These are phyloP conservation scores for Salvelinus alpinus DNA, from an alignment of 2,113 vertebrate species.

Conservation along the genomic window DNA sequence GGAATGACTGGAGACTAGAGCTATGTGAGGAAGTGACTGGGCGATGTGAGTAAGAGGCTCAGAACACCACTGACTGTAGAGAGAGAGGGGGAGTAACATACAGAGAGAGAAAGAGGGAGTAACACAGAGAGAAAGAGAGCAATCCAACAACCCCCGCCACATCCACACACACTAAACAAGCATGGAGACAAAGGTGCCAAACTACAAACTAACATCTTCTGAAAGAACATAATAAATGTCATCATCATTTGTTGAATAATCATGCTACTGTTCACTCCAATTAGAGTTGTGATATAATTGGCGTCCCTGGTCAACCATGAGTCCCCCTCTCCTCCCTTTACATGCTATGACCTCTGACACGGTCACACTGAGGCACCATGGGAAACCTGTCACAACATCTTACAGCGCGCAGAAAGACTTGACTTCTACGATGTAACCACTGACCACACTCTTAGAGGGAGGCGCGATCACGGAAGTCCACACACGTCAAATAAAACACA, in stretches of 20 bases:
- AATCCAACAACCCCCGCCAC: neutral
- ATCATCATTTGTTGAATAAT: conserved; percentile 13
- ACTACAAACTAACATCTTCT: neutral
- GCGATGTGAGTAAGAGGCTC: conserved; percentile 64
- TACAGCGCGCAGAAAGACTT: neutral
- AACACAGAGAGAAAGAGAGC: conserved; percentile 13
- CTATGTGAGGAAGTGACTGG: conserved; percentile 62
- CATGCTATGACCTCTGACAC: neutral
- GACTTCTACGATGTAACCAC: too few relatives aligned
- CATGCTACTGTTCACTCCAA: conserved; percentile 28
- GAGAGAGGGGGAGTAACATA: conserved; percentile 10
- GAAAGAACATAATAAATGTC: neutral
- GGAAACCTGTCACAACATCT: conserved; percentile 23
- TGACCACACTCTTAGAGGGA: too few relatives aligned
- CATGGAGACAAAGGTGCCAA: neutral
- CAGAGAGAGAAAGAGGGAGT: too few relatives aligned
- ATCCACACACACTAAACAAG: neutral
- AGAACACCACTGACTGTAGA: conserved; percentile 47
- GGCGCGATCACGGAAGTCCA: too few relatives aligned
- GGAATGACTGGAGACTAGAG: conserved; percentile 37
- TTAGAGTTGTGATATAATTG: conserved; percentile 29
- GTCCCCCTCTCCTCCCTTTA: neutral
- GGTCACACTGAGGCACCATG: neutral
- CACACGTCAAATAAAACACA: too few relatives aligned
- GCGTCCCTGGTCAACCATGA: neutral